phyloP scores from a whole-genome alignment of 1,140 invertebrate species.

The Chlorops oryzae region DNA sequence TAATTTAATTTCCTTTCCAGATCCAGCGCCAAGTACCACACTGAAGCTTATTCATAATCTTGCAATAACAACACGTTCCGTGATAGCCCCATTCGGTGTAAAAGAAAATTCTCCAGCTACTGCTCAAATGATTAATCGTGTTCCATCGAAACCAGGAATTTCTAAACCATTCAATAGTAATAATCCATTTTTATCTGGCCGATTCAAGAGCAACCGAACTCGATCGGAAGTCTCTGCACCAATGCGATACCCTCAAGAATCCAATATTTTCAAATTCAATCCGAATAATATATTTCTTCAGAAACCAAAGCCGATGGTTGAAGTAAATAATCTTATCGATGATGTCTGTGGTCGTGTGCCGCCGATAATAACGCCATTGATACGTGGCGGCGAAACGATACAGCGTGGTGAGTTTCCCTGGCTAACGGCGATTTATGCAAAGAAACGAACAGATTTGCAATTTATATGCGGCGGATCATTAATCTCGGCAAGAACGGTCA shows the following conservation, averaged over 20 bases:
- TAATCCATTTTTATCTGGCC: too few species aligned
- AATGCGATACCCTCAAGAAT: too few species aligned
- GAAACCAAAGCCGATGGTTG: too few species aligned
- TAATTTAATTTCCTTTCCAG: slow-evolving; percentile 1
- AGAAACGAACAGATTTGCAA: slow-evolving; percentile 7
- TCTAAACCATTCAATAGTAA: slow-evolving; percentile 1
- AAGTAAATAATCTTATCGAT: too few species aligned
- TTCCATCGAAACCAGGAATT: too few species aligned
- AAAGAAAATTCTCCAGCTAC: too few species aligned
- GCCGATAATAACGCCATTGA: slow-evolving; percentile 14
- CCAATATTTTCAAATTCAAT: too few species aligned
- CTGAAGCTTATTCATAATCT: slow-evolving; percentile 9
- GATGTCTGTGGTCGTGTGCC: neutral
- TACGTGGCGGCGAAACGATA: slow-evolving; percentile 52
- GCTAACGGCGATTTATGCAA: slow-evolving; percentile 56
- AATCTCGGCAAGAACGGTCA: slow-evolving; percentile 25
- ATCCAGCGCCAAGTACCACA: slow-evolving; percentile 11
- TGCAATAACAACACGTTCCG: slow-evolving; percentile 1
- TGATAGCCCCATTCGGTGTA: too few species aligned
- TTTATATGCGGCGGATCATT: slow-evolving; percentile 28
- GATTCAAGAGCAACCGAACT: too few species aligned
- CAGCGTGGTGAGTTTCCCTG: slow-evolving; percentile 61
- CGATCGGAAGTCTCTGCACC: too few species aligned
- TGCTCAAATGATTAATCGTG: too few species aligned
- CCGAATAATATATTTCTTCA: too few species aligned